Evolutionary conservation across 2,113 vertebrate species (phyloP).

Genomic region (Ochotona princeps): DNA sequence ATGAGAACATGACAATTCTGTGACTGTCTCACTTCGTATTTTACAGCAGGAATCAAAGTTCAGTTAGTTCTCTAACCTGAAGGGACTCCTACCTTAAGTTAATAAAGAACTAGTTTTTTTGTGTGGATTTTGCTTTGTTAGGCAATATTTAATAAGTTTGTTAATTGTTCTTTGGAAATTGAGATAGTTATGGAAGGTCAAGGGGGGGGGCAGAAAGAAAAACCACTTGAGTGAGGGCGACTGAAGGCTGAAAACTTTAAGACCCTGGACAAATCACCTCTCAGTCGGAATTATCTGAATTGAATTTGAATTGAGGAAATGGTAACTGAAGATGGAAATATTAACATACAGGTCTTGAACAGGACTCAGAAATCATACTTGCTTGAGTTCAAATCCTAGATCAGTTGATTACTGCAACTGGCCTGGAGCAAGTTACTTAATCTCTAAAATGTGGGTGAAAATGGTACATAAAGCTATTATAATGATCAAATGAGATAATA

Average conservation of each 20-base stretch:
- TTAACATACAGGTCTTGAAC: background rate
- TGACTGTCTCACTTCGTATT: constrained; percentile 39
- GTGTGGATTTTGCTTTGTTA: background rate
- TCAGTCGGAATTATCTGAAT: constrained; percentile 19
- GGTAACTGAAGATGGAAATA: background rate
- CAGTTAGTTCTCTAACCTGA: constrained; percentile 11
- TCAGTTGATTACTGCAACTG: background rate
- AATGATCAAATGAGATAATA: background rate
- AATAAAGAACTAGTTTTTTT: constrained; percentile 42
- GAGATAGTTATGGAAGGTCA: background rate
- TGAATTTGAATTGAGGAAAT: constrained; percentile 18
- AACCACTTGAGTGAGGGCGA: constrained; percentile 12
- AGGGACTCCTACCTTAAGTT: background rate
- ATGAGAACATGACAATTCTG: background rate
- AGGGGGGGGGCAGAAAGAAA: background rate
- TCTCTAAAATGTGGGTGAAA: constrained; percentile 36
- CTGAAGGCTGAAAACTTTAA: background rate
- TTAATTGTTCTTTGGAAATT: constrained; percentile 51
- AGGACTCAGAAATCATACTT: constrained; percentile 33
- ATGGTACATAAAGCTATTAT: background rate
- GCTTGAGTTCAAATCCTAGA: constrained; percentile 24
- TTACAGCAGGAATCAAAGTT: constrained; percentile 36
- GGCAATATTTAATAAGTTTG: constrained; percentile 48
- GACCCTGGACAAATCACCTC: background rate
- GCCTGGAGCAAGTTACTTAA: constrained; percentile 30